Conservation (phyloP, 1,140 invertebrate species). For the Dermatophagoides farinae region DNA sequence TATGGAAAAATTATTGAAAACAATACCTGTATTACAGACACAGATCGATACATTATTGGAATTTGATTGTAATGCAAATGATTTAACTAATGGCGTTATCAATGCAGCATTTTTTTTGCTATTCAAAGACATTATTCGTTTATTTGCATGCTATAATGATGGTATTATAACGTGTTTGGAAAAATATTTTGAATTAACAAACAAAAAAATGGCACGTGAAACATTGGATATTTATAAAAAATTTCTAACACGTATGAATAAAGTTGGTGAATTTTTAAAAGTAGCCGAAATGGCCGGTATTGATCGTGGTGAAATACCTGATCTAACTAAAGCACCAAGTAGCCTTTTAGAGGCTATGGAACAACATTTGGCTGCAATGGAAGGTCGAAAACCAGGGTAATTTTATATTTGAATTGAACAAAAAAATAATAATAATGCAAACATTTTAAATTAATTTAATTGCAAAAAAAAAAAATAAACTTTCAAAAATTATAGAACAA, state of each 20-base stretch:
- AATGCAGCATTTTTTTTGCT: slow-evolving; percentile 96
- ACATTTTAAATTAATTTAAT: not conserved
- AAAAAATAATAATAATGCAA: not conserved
- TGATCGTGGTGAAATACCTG: slow-evolving; percentile 95
- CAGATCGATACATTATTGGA: slow-evolving; percentile 88
- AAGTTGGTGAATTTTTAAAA: slow-evolving; percentile 93
- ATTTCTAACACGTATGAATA: slow-evolving; percentile 94
- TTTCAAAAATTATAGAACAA: not conserved
- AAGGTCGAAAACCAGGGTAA: slow-evolving; percentile 55
- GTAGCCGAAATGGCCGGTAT: slow-evolving; percentile 95
- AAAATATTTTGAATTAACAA: slow-evolving; percentile 96
- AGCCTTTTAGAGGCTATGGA: slow-evolving; percentile 91
- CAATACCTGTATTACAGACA: slow-evolving; percentile 76
- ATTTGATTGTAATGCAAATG: slow-evolving; percentile 90
- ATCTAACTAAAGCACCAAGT: slow-evolving; percentile 94
- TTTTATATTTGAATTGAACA: not conserved
- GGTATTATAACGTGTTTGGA: slow-evolving; percentile 97
- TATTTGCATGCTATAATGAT: slow-evolving; percentile 99
- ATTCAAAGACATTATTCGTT: slow-evolving; percentile 90
- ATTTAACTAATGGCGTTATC: slow-evolving; percentile 93
- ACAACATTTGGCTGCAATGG: slow-evolving; percentile 74
- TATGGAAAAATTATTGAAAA: slow-evolving; percentile 88
- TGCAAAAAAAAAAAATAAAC: too few relatives aligned
- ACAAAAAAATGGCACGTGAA: slow-evolving; percentile 88
- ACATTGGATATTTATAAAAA: slow-evolving; percentile 97